These are phyloP conservation scores for Calcarius lapponicus DNA, from an alignment of 2,797 vertebrate genomes.

Conservation along the genomic window DNA sequence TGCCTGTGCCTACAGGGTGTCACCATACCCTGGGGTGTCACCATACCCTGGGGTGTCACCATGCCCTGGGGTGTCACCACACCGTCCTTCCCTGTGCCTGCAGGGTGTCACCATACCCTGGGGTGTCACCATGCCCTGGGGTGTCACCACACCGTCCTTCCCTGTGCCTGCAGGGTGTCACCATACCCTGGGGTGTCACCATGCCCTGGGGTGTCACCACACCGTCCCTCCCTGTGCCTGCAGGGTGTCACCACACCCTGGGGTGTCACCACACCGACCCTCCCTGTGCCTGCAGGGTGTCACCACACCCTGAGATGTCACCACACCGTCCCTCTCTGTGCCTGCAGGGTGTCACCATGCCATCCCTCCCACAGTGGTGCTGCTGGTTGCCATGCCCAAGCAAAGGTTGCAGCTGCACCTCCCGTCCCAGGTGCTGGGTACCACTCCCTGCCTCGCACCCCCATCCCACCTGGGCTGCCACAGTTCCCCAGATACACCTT, in stretches of 20 bases:
- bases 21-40: no score
- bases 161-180: not conserved
- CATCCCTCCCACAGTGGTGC: fast-evolving
- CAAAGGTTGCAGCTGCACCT: not conserved
- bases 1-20: no score
- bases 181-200: not conserved
- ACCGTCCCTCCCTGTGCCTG: not conserved
- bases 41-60: no score
- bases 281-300: not conserved
- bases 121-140: no score
- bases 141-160: not conserved
- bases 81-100: not conserved
- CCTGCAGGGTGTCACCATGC: not conserved
- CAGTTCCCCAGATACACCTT: fast-evolving
- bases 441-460: not conserved
- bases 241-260: not conserved
- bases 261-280: not conserved
- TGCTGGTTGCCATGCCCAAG: not conserved
- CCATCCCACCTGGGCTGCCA: fast-evolving
- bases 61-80: no score
- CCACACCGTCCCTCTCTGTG: not conserved
- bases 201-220: not conserved
- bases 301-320: not conserved
- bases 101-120: fast-evolving
- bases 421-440: fast-evolving